These are phyloP conservation scores for Entelurus aequoreus DNA, from an alignment of 2,113 vertebrate species.

Conservation along the genomic window DNA sequence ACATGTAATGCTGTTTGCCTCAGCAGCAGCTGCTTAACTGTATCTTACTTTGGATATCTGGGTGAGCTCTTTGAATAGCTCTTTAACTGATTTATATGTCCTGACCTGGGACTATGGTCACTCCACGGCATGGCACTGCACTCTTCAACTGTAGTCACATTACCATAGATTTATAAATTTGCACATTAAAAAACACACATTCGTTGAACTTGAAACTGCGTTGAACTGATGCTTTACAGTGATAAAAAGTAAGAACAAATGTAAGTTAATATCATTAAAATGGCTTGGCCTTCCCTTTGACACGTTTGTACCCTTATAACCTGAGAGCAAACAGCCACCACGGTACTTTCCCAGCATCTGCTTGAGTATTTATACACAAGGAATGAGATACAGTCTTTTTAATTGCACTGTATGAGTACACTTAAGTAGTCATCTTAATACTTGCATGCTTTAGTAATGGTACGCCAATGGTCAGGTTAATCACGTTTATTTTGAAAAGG, in stretches of 20 bases:
- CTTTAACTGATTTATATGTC: constrained; percentile 61
- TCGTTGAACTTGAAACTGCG: not conserved
- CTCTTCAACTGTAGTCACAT: constrained; percentile 23
- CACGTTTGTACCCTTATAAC: constrained; percentile 52
- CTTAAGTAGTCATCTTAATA: not conserved
- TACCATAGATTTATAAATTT: constrained; percentile 14
- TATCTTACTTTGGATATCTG: constrained; percentile 58
- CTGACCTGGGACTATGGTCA: constrained; percentile 53
- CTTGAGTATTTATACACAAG: constrained; percentile 65
- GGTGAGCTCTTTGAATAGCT: constrained; percentile 66
- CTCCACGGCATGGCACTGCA: constrained; percentile 31
- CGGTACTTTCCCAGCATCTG: constrained; percentile 70
- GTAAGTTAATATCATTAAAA: not conserved
- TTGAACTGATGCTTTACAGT: no score
- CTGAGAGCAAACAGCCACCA: constrained; percentile 55
- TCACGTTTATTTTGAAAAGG: no score
- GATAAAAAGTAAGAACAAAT: not conserved
- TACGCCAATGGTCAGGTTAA: not conserved
- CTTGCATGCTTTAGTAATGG: not conserved
- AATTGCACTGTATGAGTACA: constrained; percentile 15
- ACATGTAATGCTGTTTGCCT: constrained; percentile 18
- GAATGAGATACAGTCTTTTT: constrained; percentile 21
- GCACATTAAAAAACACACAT: not conserved
- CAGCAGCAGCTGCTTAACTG: constrained; percentile 58
- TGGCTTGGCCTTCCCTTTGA: constrained; percentile 43